Evolutionary conservation across 1,140 invertebrate genomes (phyloP).

Genomic region (Euschistus heros): DNA sequence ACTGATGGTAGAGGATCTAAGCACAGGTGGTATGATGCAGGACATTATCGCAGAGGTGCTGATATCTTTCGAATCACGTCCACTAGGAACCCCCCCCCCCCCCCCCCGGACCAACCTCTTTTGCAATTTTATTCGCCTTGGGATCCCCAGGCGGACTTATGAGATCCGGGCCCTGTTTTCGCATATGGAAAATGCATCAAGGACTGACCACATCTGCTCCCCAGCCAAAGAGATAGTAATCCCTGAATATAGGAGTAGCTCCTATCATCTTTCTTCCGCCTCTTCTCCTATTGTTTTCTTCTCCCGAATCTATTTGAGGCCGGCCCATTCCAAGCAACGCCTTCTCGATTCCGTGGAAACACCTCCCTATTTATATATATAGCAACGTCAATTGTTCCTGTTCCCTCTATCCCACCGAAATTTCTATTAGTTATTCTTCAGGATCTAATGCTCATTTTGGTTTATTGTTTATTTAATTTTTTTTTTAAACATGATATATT

Average conservation of each 20-base stretch:
- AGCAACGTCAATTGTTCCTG: not conserved
- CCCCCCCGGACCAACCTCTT: not conserved
- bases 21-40: not conserved
- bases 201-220: conserved; percentile 20
- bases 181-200: conserved; percentile 27
- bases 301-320: too few species aligned
- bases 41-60: not conserved
- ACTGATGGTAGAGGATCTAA: too few species aligned
- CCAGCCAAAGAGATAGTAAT: conserved; percentile 7
- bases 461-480: too few species aligned
- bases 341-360: not conserved
- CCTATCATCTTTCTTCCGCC: conserved; percentile 6
- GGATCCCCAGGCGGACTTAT: conserved; percentile 18
- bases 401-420: too few species aligned
- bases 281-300: not conserved
- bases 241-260: conserved; percentile 14
- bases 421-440: too few species aligned
- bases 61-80: conserved; percentile 23
- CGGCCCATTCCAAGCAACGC: too few species aligned
- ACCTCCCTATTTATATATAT: not conserved
- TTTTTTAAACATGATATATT: too few species aligned
- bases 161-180: conserved; percentile 24
- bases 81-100: not conserved
- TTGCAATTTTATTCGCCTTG: conserved; percentile 20
- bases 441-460: too few species aligned